Evolutionary conservation across 2,888 invertebrate genomes (phyloP).

Genomic region (Caenorhabditis imperialis): DNA sequence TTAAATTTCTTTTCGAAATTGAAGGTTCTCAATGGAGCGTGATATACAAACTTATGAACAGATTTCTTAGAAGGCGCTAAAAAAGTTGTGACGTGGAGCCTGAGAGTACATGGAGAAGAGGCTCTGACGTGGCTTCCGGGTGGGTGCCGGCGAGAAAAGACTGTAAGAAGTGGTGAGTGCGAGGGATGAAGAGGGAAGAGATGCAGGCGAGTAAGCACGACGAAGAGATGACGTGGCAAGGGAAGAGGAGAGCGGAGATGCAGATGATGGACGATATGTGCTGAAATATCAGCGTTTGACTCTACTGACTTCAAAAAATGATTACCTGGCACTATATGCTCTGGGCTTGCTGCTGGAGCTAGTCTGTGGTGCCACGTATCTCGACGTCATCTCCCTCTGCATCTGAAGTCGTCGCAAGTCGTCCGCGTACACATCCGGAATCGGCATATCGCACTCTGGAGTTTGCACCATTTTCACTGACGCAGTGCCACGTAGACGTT

Average conservation of each 20-base stretch:
- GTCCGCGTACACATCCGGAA: conserved; percentile 75
- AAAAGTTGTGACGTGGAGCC: conserved; percentile 68
- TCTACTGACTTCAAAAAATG: not conserved
- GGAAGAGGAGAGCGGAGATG: conserved; percentile 3
- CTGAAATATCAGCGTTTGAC: conserved; percentile 19
- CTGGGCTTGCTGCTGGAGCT: conserved; percentile 30
- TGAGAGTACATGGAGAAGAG: conserved; percentile 65
- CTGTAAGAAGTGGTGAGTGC: conserved; percentile 59
- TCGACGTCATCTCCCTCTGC: conserved; percentile 37
- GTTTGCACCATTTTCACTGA: conserved; percentile 72
- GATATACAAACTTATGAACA: not conserved
- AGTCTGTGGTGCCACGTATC: conserved; percentile 17
- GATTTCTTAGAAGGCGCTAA: conserved; percentile 66
- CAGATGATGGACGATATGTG: conserved; percentile 44
- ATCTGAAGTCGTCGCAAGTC: conserved; percentile 63
- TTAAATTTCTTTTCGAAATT: too few relatives aligned
- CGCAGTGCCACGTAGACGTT: conserved; percentile 64
- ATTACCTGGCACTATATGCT: conserved; percentile 48
- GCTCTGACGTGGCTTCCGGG: conserved; percentile 63
- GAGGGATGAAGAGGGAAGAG: conserved; percentile 41
- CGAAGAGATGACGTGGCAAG: conserved; percentile 33
- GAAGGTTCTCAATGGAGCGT: too few relatives aligned
- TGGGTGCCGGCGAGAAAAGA: conserved; percentile 64
- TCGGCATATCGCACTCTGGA: conserved; percentile 73
- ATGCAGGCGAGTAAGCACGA: conserved; percentile 49